These are phyloP conservation scores for Charanyca ferruginea DNA, from an alignment of 2,888 invertebrate species.

Conservation along the genomic window DNA sequence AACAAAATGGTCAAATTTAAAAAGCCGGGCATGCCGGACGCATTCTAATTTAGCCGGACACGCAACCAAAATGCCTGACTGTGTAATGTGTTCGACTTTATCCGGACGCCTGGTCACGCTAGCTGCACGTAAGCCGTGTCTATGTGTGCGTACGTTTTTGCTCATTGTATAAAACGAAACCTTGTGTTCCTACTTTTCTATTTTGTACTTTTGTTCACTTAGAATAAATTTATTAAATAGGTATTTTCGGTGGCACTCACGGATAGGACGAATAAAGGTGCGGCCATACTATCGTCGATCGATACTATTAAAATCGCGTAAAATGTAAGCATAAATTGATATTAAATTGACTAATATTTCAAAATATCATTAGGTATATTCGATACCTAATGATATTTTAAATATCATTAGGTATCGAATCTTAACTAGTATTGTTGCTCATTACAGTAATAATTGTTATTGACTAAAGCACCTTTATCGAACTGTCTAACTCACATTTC, in stretches of 20 bases:
- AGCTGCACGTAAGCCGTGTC: neutral
- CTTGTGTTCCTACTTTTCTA: slow-evolving; percentile 6
- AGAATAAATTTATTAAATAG: slow-evolving; percentile 61
- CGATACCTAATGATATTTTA: slow-evolving; percentile 37
- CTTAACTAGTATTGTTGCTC: slow-evolving; percentile 39
- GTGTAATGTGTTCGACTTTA: too few species aligned
- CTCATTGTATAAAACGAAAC: neutral
- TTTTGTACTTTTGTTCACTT: slow-evolving; percentile 55
- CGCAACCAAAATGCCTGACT: too few species aligned
- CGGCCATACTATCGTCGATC: slow-evolving; percentile 29
- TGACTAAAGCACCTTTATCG: slow-evolving; percentile 60
- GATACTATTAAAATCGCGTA: slow-evolving; percentile 29
- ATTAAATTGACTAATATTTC: slow-evolving; percentile 36
- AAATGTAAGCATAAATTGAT: slow-evolving; percentile 24
- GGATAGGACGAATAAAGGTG: slow-evolving; percentile 51
- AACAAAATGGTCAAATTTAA: too few species aligned
- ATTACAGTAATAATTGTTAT: slow-evolving; percentile 32
- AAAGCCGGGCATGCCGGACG: too few species aligned
- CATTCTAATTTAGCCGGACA: too few species aligned
- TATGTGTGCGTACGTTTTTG: neutral
- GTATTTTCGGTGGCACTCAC: slow-evolving; percentile 54
- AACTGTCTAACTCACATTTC: slow-evolving; percentile 59
- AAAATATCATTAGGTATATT: too few species aligned
- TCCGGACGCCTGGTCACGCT: too few species aligned
- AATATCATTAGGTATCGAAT: slow-evolving; percentile 37